Conservation (phyloP, 2,113 vertebrate species). For the Pipra filicauda region DNA sequence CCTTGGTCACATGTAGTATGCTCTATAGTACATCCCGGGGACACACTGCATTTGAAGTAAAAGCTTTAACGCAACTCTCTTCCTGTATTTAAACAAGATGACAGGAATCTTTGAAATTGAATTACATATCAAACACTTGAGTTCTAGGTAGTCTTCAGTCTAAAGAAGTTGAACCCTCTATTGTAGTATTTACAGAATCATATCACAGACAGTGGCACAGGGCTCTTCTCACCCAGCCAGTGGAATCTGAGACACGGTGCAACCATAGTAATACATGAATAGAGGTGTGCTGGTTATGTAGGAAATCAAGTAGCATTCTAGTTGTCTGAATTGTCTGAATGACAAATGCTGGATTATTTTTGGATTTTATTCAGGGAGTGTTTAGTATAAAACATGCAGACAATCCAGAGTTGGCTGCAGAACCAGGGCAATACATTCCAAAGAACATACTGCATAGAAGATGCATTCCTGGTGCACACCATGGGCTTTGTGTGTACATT, state of each 20-base stretch:
- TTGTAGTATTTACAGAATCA: background rate
- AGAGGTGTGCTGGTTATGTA: background rate
- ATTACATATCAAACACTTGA: background rate
- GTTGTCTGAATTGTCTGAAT: background rate
- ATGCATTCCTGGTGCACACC: background rate
- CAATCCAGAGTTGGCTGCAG: background rate
- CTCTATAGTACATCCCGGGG: fast-evolving
- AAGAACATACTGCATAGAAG: background rate
- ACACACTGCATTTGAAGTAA: background rate
- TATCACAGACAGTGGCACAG: background rate
- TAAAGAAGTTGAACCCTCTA: background rate
- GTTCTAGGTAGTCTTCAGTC: background rate
- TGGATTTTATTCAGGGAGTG: background rate
- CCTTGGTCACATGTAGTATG: no score
- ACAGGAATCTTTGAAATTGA: background rate
- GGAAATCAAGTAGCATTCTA: background rate
- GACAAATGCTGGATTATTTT: background rate
- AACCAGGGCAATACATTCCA: background rate
- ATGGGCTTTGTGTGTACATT: background rate
- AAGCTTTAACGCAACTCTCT: background rate
- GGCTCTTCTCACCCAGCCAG: background rate
- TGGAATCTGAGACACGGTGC: background rate
- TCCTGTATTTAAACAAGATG: background rate
- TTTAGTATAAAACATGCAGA: background rate
- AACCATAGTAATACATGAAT: background rate